Evolutionary conservation across 2,113 vertebrate genomes (phyloP), one percentile per base, ranked within the genome.

Genomic region (Ammodytes dubius): DNA sequence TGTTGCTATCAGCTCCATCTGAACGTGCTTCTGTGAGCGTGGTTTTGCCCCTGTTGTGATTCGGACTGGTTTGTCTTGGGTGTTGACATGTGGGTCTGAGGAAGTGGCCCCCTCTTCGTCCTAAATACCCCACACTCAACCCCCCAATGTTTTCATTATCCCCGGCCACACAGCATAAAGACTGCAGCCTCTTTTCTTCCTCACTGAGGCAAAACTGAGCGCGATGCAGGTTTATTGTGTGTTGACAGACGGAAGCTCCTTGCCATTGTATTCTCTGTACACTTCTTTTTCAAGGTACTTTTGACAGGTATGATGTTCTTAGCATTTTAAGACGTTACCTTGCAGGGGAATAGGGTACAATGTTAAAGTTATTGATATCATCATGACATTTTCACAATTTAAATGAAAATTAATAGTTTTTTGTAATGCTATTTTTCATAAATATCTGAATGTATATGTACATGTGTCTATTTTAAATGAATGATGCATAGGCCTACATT

Each of bases 81-180:
- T 89, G 59, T 81, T 80, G 87, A 87, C 72, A 92, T 90, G 78
- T 82, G 81, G 84, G 87, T 77, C 71, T 42, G 64, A 89, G 83
- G 79, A 91, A 88, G 78, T 54, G 37, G 72, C 79, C 70, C 65
- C 79, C 61, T 70, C 85, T 61, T 61, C 64, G 65, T 72, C 17
- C 54, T 79, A 65, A 75, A 85, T 76, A 57, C 67, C 74, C 79
- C 82, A 83, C 67, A 75, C 77, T 82, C 70, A 82, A 2, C 79
- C 71, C 74, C 78, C 67, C 43, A 81, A 69, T 88, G 71, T 89
- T 91, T 87, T 88, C 88, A 89, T 94, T 94, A 89, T 91, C 79
- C 71, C 27, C 68, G 58, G 69, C 86, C 91, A 89, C 81, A 81
- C 19, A 90, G 85, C 92, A 88, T 83, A 90, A 92, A 84, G 77